These are phyloP conservation scores for Chaetodon trifascialis DNA, from an alignment of 2,113 vertebrate species.

Conservation along the genomic window DNA sequence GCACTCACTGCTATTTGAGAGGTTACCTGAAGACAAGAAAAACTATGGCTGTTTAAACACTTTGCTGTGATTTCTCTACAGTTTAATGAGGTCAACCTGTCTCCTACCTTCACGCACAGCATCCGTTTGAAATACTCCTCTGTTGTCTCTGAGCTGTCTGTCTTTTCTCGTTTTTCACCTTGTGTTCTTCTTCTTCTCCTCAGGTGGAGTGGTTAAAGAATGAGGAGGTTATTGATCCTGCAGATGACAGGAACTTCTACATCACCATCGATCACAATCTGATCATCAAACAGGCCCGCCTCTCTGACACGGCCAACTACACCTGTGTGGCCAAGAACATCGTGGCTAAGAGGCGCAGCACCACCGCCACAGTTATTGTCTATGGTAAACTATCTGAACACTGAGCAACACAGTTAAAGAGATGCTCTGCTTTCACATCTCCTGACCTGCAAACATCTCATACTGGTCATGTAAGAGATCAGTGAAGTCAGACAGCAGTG, in stretches of 20 bases:
- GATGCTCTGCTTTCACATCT: not conserved
- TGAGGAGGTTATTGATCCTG: conserved; percentile 95
- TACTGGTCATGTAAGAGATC: no score
- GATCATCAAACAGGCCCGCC: conserved; percentile 98
- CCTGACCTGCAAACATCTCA: not conserved
- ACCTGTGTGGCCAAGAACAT: conserved; percentile 99
- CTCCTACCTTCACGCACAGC: conserved; percentile 3
- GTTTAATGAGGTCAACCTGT: conserved; percentile 57
- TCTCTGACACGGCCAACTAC: conserved; percentile 97
- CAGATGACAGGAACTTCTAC: conserved; percentile 98
- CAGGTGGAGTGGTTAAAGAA: conserved; percentile 99
- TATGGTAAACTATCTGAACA: conserved; percentile 86
- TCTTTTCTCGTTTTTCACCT: not conserved
- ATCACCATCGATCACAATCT: conserved; percentile 99
- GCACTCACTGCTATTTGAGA: conserved; percentile 56
- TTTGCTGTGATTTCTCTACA: conserved; percentile 50
- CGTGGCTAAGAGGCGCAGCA: conserved; percentile 95
- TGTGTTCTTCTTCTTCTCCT: not conserved
- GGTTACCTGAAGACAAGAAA: conserved; percentile 42
- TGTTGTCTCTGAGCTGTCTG: not conserved
- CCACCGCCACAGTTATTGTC: conserved; percentile 96
- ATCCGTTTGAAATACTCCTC: not conserved
- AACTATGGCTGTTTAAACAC: conserved; percentile 50
- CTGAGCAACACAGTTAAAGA: not conserved
- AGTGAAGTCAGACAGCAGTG: not conserved